phyloP scores from a whole-genome alignment of 2,888 invertebrate genomes.

The Teinopalpus imperialis region DNA sequence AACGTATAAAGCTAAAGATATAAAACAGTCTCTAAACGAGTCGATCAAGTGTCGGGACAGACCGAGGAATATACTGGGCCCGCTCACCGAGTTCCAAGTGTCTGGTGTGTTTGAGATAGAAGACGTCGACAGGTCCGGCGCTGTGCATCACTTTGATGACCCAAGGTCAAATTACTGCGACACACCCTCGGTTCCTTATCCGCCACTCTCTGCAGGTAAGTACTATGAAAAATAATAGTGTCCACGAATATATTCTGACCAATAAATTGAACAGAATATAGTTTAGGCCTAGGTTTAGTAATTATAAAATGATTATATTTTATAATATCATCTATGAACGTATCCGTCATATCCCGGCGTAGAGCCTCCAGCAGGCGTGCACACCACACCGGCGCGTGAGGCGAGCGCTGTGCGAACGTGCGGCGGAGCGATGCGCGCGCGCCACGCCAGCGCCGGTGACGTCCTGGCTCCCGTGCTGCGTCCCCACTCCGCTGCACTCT shows the following conservation, averaged over 20 bases:
- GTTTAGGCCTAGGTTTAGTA: too few relatives aligned
- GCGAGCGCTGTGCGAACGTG: constrained; percentile 66
- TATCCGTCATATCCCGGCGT: too few relatives aligned
- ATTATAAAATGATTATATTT: too few relatives aligned
- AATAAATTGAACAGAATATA: too few relatives aligned
- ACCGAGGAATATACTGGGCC: constrained; percentile 44
- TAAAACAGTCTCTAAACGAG: constrained; percentile 66
- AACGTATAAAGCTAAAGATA: constrained; percentile 53
- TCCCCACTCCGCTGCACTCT: constrained; percentile 71
- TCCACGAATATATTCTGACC: too few relatives aligned
- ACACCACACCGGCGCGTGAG: constrained; percentile 51
- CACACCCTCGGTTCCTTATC: constrained; percentile 40
- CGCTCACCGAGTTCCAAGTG: constrained; percentile 49
- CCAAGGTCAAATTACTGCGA: constrained; percentile 48
- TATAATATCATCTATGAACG: too few relatives aligned
- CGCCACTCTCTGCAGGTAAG: constrained; percentile 65
- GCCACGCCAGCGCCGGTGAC: constrained; percentile 33
- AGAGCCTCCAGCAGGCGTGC: too few relatives aligned
- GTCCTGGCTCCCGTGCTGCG: constrained; percentile 61
- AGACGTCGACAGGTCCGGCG: constrained; percentile 62
- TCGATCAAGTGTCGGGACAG: constrained; percentile 54
- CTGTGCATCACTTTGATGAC: constrained; percentile 57
- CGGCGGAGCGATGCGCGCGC: constrained; percentile 47
- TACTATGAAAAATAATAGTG: constrained; percentile 44
- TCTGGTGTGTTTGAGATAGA: constrained; percentile 46